Conservation (phyloP, 2,888 invertebrate species). For the Lutraria lutraria region DNA sequence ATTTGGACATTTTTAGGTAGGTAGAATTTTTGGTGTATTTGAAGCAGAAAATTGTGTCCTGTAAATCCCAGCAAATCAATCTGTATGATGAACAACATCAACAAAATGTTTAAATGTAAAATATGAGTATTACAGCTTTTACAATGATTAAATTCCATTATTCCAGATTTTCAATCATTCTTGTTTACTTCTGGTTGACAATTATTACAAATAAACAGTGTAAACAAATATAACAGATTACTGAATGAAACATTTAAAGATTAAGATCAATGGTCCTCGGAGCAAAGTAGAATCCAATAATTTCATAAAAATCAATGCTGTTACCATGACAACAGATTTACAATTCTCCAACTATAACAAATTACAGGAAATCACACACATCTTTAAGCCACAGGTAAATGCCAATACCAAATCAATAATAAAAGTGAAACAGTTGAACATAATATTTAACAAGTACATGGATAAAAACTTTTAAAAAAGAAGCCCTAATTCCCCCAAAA, state of each 20-base stretch:
- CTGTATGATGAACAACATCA: no score
- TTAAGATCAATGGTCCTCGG: not conserved
- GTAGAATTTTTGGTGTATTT: no score
- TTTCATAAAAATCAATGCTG: not conserved
- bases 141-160: not conserved
- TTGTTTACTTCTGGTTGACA: not conserved
- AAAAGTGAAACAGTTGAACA: not conserved
- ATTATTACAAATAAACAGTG: not conserved
- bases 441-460: no score
- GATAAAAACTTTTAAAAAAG: no score
- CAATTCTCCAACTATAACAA: not conserved
- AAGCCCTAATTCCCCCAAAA: no score
- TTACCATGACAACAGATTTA: slow-evolving; percentile 16
- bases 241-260: not conserved
- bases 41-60: no score
- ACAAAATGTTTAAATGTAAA: no score
- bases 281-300: slow-evolving; percentile 9
- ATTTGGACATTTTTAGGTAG: no score
- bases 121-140: not conserved
- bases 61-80: no score
- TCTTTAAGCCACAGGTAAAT: slow-evolving; percentile 1
- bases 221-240: not conserved
- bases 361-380: slow-evolving; percentile 10
- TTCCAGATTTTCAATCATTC: not conserved
- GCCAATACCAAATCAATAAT: not conserved